Percentiles rank a stretch among this genome's conserved stretches.
phyloP scores from a whole-genome alignment of 1,140 invertebrate genomes.

The Pogonomyrmex barbatus region DNA sequence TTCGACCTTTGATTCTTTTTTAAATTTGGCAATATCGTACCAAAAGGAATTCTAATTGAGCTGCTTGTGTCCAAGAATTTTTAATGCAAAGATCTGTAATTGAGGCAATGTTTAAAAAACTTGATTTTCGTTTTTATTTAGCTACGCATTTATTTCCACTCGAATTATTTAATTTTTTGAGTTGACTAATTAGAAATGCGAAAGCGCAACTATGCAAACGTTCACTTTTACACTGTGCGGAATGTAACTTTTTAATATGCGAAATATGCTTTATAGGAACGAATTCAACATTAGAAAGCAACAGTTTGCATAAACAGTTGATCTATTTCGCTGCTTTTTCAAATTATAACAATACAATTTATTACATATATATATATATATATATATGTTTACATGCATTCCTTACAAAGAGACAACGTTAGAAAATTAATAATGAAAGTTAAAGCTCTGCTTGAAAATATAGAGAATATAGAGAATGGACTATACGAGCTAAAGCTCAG shows the following conservation, averaged over 20 bases:
- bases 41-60: conserved; percentile 9
- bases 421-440: no score
- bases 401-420: not conserved
- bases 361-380: not conserved
- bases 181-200: conserved; percentile 32
- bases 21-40: not conserved
- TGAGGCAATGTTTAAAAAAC: not conserved
- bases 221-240: conserved; percentile 3
- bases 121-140: conserved; percentile 8
- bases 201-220: conserved; percentile 12
- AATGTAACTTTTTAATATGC: conserved; percentile 35
- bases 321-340: not conserved
- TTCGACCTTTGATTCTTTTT: conserved; percentile 16
- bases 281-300: not conserved
- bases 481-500: no score
- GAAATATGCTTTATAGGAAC: not conserved
- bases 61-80: not conserved
- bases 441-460: no score
- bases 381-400: not conserved
- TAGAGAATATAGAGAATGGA: no score
- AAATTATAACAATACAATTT: not conserved
- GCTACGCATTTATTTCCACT: not conserved
- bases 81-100: not conserved
- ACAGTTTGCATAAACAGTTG: not conserved
- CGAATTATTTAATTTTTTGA: conserved; percentile 22